Evolutionary conservation across 2,888 invertebrate species (phyloP), one percentile per base, ranked within the genome.

Genomic region (Oeneis ivallda): DNA sequence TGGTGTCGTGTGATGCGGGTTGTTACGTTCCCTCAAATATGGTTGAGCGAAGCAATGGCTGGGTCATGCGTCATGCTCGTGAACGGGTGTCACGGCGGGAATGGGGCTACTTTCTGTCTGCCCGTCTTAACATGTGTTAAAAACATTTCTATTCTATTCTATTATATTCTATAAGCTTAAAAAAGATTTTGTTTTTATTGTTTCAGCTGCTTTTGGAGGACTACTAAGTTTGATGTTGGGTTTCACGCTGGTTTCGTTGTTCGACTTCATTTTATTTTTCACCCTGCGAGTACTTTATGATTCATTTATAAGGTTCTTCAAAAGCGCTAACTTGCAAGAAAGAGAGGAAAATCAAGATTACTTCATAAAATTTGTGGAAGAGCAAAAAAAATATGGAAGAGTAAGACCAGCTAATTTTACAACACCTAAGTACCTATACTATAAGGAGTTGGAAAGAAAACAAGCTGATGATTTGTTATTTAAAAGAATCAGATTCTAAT

Each of bases 191-290:
- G 15, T 17, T 43, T 43, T 43, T 43, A 70, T 64, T 52, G 75
- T 92, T 93, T 73, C 86, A 95, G 95, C 95, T 72, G 93, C 94
- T 1, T 95, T 95, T 74, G 95, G 95, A 0, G 95, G 95, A 15
- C 87, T 95, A 0, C 82, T 95, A 1, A 94, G 95, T 45, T 83
- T 95, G 8, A 94, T 95, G 82, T 92, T 94, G 39, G 95, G 95
- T 3, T 95, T 95, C 76, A 95, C 95, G 58, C 88, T 95, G 32
- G 93, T 95, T 71, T 93, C 95, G 0, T 93, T 93, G 2, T 93
- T 95, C 70, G 95, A 95, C 79, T 80, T 95, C 58, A 69, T 95
- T 7, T 92, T 95, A 65, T 95, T 94, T 74, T 92, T 95, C 64
- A 88, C 92, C 0, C 85, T 94, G 68, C 87, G 93, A 56, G 82